Percentiles rank a stretch among this genome's conserved stretches.
phyloP scores from a whole-genome alignment of 2,797 vertebrate species.

The Takifugu rubripes region DNA sequence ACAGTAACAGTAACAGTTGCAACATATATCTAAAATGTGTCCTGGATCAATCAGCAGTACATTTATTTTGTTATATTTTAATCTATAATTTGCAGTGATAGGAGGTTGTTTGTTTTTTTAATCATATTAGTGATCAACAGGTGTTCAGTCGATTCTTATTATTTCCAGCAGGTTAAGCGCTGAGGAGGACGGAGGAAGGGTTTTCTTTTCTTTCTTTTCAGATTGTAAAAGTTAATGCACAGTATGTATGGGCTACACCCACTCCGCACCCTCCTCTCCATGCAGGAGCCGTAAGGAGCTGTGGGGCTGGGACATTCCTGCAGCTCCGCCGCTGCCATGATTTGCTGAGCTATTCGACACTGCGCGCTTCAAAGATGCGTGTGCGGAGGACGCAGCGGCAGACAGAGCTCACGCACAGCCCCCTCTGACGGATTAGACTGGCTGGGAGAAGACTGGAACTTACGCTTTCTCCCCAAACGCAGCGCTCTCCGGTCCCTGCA shows the following conservation, averaged over 20 bases:
- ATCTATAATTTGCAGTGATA: not conserved
- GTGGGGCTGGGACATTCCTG: constrained; percentile 78
- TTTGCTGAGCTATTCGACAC: constrained; percentile 78
- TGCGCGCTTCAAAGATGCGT: constrained; percentile 67
- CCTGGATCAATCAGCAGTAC: too few species aligned
- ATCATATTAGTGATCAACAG: not conserved
- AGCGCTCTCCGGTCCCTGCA: constrained; percentile 31
- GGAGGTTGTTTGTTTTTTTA: not conserved
- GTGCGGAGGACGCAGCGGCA: constrained; percentile 57
- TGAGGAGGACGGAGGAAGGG: constrained; percentile 32
- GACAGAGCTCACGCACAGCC: constrained; percentile 25
- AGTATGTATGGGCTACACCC: constrained; percentile 42
- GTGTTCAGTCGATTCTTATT: constrained; percentile 11
- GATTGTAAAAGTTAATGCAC: constrained; percentile 63
- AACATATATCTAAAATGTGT: too few species aligned
- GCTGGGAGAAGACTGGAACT: not conserved
- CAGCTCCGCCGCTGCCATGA: constrained; percentile 69
- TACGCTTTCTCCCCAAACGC: constrained; percentile 16
- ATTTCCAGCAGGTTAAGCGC: not conserved
- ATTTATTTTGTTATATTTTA: too few species aligned
- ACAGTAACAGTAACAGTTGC: too few species aligned
- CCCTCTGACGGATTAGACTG: constrained; percentile 9
- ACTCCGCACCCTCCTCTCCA: constrained; percentile 4
- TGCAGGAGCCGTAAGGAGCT: constrained; percentile 56
- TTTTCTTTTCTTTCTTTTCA: constrained; percentile 9